phyloP scores from a whole-genome alignment of 2,113 vertebrate genomes.

The Azemiops feae region DNA sequence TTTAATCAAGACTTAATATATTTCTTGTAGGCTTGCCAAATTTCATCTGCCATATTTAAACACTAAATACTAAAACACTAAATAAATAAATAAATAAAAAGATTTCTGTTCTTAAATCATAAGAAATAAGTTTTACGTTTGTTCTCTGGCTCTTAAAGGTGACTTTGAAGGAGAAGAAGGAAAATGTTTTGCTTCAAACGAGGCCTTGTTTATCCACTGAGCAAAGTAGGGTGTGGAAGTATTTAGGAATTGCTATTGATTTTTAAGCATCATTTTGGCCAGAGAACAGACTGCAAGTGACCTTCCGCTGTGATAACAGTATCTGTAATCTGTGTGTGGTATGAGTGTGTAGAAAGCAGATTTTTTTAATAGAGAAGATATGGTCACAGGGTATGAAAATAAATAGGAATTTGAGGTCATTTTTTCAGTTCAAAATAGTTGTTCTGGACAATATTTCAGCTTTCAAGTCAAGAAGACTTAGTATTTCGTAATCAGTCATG shows the following conservation, averaged over 20 bases:
- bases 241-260: conserved; percentile 68
- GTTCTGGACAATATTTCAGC: conserved; percentile 33
- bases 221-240: conserved; percentile 58
- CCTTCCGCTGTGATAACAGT: conserved; percentile 70
- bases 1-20: not conserved
- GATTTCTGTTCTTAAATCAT: conserved; percentile 49
- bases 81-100: not conserved
- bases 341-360: not conserved
- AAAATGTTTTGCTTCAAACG: conserved; percentile 55
- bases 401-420: conserved; percentile 60
- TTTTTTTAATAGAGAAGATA: conserved; percentile 51
- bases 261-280: conserved; percentile 68
- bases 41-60: not conserved
- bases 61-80: not conserved
- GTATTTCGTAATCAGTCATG: conserved; percentile 23
- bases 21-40: not conserved
- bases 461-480: conserved; percentile 36
- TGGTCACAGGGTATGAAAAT: conserved; percentile 38
- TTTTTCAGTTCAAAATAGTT: conserved; percentile 60
- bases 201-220: conserved; percentile 52
- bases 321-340: conserved; percentile 56
- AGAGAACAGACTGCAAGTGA: conserved; percentile 71
- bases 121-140: conserved; percentile 29
- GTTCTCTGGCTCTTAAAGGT: conserved; percentile 63
- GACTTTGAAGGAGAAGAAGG: conserved; percentile 58